phyloP scores from a whole-genome alignment of 2,888 invertebrate species.

The Tridacna gigas region DNA sequence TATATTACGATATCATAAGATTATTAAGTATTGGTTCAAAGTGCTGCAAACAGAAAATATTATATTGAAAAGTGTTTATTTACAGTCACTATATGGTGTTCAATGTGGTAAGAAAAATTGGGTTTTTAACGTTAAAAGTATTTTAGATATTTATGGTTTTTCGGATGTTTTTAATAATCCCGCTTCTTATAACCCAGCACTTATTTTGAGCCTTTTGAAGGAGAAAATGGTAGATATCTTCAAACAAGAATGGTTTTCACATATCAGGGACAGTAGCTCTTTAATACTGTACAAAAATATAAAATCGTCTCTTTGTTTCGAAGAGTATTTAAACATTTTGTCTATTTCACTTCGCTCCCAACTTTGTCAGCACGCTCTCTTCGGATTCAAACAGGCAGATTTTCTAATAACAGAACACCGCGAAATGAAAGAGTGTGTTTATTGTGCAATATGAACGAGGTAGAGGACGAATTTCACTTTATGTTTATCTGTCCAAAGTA shows the following conservation, averaged over 20 bases:
- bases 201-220: not conserved
- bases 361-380: constrained; percentile 2
- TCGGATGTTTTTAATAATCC: constrained; percentile 10
- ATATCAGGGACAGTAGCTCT: not conserved
- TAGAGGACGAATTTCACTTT: constrained; percentile 20
- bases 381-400: not conserved
- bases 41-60: constrained; percentile 21
- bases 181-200: not conserved
- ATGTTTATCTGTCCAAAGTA: not conserved
- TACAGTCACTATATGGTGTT: not conserved
- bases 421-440: constrained; percentile 1
- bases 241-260: not conserved
- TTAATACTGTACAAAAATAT: not conserved
- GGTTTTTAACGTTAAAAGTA: constrained; percentile 9
- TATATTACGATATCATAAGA: constrained; percentile 1
- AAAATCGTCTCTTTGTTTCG: not conserved
- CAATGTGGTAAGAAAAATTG: constrained; percentile 14
- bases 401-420: not conserved
- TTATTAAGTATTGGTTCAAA: constrained; percentile 13
- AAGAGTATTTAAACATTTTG: not conserved
- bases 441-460: not conserved
- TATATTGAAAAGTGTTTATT: constrained; percentile 4
- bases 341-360: not conserved
- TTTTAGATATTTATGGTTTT: constrained; percentile 1
- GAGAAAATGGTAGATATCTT: not conserved